These are phyloP conservation scores for Aphidius gifuensis DNA, from an alignment of 1,140 invertebrate species.

Conservation along the genomic window DNA sequence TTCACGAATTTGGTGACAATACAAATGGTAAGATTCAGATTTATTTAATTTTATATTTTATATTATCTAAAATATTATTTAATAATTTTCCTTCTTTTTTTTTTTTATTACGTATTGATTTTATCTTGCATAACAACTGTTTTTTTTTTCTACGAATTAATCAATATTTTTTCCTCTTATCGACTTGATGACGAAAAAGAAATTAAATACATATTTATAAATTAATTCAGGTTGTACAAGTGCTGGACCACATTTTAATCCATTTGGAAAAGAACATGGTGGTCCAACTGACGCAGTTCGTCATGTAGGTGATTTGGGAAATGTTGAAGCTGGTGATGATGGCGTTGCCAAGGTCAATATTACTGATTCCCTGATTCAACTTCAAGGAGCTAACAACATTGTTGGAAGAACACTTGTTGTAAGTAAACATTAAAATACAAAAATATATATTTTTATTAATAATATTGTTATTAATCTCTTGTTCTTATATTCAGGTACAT, in stretches of 20 bases:
- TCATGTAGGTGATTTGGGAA: slow-evolving; percentile 92
- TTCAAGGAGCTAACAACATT: slow-evolving; percentile 75
- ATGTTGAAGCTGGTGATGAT: slow-evolving; percentile 70
- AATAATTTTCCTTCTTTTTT: too few species aligned
- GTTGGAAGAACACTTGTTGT: slow-evolving; percentile 88
- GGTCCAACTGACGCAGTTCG: slow-evolving; percentile 70
- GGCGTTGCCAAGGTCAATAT: slow-evolving; percentile 79
- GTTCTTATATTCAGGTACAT: slow-evolving; percentile 63
- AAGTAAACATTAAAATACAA: slow-evolving; percentile 32
- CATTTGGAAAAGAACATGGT: slow-evolving; percentile 79
- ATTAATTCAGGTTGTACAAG: slow-evolving; percentile 77
- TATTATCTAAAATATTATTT: too few species aligned
- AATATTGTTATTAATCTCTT: slow-evolving; percentile 5
- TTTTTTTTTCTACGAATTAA: too few species aligned
- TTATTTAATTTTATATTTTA: slow-evolving; percentile 7
- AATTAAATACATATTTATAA: too few species aligned
- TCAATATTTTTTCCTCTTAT: too few species aligned
- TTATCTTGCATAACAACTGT: too few species aligned
- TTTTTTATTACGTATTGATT: too few species aligned
- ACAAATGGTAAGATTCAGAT: slow-evolving; percentile 67
- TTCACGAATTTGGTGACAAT: slow-evolving; percentile 96
- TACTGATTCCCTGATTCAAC: slow-evolving; percentile 68
- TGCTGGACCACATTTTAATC: slow-evolving; percentile 77
- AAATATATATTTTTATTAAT: not conserved
- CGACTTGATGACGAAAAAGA: too few species aligned